phyloP scores from a whole-genome alignment of 2,888 invertebrate species.

The Elmis aenea region DNA sequence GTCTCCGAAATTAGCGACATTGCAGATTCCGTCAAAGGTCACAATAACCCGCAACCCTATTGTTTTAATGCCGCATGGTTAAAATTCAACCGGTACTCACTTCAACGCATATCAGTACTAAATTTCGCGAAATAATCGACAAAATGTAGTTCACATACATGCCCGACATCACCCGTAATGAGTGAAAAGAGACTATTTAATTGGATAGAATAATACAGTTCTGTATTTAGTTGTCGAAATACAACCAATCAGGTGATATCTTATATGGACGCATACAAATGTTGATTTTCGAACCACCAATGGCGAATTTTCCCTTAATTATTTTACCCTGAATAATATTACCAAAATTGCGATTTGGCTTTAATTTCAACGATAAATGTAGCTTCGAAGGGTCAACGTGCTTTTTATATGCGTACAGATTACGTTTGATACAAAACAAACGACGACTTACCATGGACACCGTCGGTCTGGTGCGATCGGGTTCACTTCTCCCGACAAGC shows the following conservation, averaged over 20 bases:
- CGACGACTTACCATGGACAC: conserved; percentile 46
- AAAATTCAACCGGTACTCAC: conserved; percentile 19
- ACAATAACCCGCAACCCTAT: conserved; percentile 32
- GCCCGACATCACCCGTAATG: conserved; percentile 36
- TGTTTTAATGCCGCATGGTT: conserved; percentile 27
- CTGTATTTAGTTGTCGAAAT: conserved; percentile 47
- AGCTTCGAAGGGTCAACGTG: conserved; percentile 1
- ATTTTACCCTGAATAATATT: conserved; percentile 7
- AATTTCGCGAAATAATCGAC: conserved; percentile 10
- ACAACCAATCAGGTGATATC: conserved; percentile 51
- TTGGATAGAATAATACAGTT: conserved; percentile 50
- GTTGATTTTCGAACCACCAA: conserved; percentile 47
- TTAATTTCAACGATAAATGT: too few relatives aligned
- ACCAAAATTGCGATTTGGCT: too few relatives aligned
- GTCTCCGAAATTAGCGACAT: conserved; percentile 45
- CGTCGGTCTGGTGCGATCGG: conserved; percentile 37
- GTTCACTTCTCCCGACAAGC: conserved; percentile 29
- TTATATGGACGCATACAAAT: conserved; percentile 44
- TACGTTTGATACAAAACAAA: conserved; percentile 29
- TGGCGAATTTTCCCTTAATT: conserved; percentile 33
- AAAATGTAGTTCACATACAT: conserved; percentile 20
- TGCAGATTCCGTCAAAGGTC: conserved; percentile 39
- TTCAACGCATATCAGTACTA: conserved; percentile 8
- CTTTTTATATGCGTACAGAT: conserved; percentile 8
- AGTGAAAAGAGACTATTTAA: conserved; percentile 45